These are phyloP conservation scores for Dendrocincla tyrannina DNA, from an alignment of 2,797 vertebrate species.

Conservation along the genomic window DNA sequence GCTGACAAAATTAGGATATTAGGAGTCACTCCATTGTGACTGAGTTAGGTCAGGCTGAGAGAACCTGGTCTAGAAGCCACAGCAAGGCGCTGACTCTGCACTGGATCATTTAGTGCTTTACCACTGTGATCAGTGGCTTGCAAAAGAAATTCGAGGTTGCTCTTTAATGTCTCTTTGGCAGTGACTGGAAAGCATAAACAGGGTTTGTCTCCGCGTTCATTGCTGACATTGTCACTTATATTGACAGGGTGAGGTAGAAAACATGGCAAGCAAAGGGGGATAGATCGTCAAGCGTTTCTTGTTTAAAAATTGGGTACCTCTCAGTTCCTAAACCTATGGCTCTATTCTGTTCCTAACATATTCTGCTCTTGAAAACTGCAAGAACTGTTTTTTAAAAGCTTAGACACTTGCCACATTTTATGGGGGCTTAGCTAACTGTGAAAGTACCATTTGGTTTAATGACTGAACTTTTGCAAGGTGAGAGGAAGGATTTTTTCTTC, in stretches of 20 bases:
- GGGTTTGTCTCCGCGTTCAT: not conserved
- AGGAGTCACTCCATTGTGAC: not conserved
- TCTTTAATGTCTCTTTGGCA: not conserved
- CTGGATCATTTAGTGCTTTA: not conserved
- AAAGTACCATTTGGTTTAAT: conserved; percentile 4
- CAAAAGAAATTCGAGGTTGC: not conserved
- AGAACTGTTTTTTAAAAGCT: not conserved
- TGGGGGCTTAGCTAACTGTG: not conserved
- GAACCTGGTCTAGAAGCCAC: not conserved
- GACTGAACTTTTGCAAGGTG: not conserved
- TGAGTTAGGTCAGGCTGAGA: not conserved
- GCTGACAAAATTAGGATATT: not conserved
- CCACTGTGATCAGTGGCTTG: not conserved
- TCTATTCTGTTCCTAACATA: not conserved
- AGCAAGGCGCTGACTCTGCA: not conserved
- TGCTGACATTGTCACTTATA: not conserved
- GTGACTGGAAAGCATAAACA: not conserved
- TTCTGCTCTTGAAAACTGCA: not conserved
- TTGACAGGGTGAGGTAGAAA: not conserved
- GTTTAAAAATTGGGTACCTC: not conserved
- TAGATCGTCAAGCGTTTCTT: not conserved
- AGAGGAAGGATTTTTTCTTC: not conserved
- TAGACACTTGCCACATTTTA: not conserved
- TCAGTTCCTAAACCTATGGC: not conserved
- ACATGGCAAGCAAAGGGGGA: not conserved